Evolutionary conservation across 2,888 invertebrate species (phyloP), one percentile per base, ranked within the genome.

Genomic region (Ichneumoninae sp.): DNA sequence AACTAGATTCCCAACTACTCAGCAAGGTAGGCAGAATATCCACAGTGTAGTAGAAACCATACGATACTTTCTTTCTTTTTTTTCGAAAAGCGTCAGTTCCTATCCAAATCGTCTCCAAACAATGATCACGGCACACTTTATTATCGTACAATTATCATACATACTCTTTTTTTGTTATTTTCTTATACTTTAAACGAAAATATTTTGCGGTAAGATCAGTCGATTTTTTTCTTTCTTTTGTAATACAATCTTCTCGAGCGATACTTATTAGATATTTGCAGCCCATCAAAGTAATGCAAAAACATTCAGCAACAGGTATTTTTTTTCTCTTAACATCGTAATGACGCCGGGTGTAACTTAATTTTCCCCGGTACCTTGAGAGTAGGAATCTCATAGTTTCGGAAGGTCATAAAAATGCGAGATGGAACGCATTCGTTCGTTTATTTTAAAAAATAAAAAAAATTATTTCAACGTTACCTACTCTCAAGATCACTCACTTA

Each of bases 1-100:
- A 97, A 94, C 95, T 97, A 89, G 97, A 97, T 94, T 97, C 96
- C 86, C 97, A 97, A 87, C 96, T 97, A 91, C 95, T 96, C 94
- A 96, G 93, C 89, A 93, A 93, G 93, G 93, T 93, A 93, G 90
- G 92, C 89, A 91, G 89, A 91, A 90, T 91, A 87, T 91, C 90
- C 89, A 90, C 89, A 87, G 90, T 89, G 89, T 91, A 91, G 86
- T 86, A 72, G 82, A 83, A 82, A 30, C 33, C 16, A 62, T 62
- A 62, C 62, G 62, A 62, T 13, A n/a, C 10, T 33, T 62, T 62
- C 7, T 54, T 6, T 62, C 62, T 62, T 50, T 19, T 65, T 68
- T 82, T 60, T 83, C 50, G 57, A 65, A 72, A 78, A 83, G 76
- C 83, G 70, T 87, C 82, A 83, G 85, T 85, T 89, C 87, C 88